Base-by-base conservation (phyloP, 2,888 invertebrate species). In the Drosophila paranaensis region DNA sequence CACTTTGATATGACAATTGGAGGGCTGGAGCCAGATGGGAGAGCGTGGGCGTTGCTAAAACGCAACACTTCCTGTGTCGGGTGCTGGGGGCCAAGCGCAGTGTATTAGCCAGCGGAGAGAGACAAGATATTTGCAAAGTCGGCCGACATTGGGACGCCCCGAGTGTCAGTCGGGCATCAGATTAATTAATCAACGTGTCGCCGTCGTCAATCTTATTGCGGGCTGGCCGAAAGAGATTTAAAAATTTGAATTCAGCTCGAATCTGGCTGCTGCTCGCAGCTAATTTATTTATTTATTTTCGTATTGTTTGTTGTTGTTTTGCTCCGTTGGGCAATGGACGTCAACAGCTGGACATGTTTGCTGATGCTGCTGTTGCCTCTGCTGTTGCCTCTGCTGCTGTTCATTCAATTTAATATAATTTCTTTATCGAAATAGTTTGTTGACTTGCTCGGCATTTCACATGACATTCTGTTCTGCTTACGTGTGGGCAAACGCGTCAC, bases 131-230 rank as follows among this genome's bases (percentile, higher is more conserved):
- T 75, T 75, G 79, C 71, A 76, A 68, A 54, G 53, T 25, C 33
- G 48, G 40, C 39, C 66, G 66, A 54, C 60, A 53, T 60, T 72
- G 46, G 74, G 70, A 64, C 64, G 70, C 60, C 67, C 27, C 14
- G 71, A 62, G 65, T 81, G 87, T 81, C 87, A 88, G 73, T 61
- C 72, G 63, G 39, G 68, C 87, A 74, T 85, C 79, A 76, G 87
- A 87, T 90, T 87, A 87, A 90, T 90, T 90, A 90, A 90, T 90
- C 90, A 90, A 82, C 78, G 75, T 82, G 74, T 88, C 68, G 74
- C 82, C 77, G 80, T 88, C 86, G 81, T 84, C 84, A 84, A 84
- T 84, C 85, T 88, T 84, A 69, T 78, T 72, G 62, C 20, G 40
- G 56, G 53, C 65, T 57, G 71, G 75, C 55, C 66, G 53, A 69